phyloP scores from a whole-genome alignment of 2,113 vertebrate genomes.

The Sarotherodon lohbergeri region DNA sequence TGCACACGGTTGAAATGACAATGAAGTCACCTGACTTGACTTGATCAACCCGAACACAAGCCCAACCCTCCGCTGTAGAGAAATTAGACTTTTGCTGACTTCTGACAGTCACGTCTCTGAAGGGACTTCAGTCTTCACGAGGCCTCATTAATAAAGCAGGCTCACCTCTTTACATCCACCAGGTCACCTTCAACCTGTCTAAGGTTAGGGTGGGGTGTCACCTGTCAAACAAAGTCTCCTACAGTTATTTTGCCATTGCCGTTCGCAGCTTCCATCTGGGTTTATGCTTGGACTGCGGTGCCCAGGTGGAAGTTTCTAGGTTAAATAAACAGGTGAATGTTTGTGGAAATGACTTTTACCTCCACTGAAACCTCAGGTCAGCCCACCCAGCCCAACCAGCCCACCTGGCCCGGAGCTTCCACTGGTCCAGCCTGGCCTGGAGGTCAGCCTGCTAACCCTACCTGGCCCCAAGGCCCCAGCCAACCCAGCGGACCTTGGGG shows the following conservation, averaged over 20 bases:
- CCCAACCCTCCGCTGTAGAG: not conserved
- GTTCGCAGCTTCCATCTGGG: not conserved
- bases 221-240: not conserved
- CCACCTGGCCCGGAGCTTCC: not conserved
- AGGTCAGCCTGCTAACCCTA: not conserved
- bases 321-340: not conserved
- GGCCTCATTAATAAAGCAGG: not conserved
- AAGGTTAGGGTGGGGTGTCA: not conserved
- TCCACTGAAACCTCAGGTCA: not conserved
- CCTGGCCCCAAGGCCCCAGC: not conserved
- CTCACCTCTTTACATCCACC: not conserved
- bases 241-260: fast-evolving
- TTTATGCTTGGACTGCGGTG: not conserved
- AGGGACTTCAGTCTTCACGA: not conserved
- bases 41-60: not conserved
- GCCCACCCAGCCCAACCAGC: not conserved
- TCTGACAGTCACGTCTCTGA: not conserved
- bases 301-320: not conserved
- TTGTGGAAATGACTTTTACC: not conserved
- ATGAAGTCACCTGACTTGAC: not conserved
- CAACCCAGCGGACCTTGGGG: not conserved
- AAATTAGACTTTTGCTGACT: not conserved
- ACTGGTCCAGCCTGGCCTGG: not conserved
- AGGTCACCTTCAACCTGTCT: not conserved
- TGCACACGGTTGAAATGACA: not conserved